Evolutionary conservation across 2,888 invertebrate genomes (phyloP).

Genomic region (Agonopterix alstromeriana): DNA sequence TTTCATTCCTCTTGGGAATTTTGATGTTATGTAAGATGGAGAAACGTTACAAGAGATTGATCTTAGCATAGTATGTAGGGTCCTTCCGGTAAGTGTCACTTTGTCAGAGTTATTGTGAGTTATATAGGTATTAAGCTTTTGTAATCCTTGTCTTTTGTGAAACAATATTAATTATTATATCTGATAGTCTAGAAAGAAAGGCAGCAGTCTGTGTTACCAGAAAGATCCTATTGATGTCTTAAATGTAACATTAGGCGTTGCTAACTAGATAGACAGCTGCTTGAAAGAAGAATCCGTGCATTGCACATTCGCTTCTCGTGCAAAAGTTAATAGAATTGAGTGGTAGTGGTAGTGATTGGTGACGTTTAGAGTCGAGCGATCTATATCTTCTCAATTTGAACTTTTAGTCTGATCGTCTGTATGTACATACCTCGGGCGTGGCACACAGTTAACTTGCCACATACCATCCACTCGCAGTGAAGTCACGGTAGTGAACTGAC

Average conservation of each 20-base stretch:
- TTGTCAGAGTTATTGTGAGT: no score
- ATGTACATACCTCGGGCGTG: constrained; percentile 40
- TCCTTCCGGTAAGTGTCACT: constrained; percentile 53
- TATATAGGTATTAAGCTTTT: no score
- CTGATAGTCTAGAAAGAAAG: no score
- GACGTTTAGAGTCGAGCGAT: constrained; percentile 61
- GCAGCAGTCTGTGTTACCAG: constrained; percentile 29
- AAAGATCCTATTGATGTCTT: constrained; percentile 55
- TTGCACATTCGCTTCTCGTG: constrained; percentile 76
- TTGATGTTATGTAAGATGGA: constrained; percentile 47
- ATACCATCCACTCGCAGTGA: constrained; percentile 25
- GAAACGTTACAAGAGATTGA: constrained; percentile 51
- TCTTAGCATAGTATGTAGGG: constrained; percentile 60
- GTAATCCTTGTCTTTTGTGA: no score
- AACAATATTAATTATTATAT: no score
- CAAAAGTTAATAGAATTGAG: constrained; percentile 65
- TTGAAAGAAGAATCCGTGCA: constrained; percentile 75
- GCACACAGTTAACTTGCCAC: constrained; percentile 13
- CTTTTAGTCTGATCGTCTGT: constrained; percentile 6
- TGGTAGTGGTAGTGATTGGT: constrained; percentile 67
- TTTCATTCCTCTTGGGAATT: constrained; percentile 73
- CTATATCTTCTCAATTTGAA: constrained; percentile 61
- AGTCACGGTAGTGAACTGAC: constrained; percentile 16
- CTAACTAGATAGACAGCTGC: constrained; percentile 75
- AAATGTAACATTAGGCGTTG: constrained; percentile 70